Conservation (phyloP, 2,888 invertebrate species). For the Crematogaster levior region DNA sequence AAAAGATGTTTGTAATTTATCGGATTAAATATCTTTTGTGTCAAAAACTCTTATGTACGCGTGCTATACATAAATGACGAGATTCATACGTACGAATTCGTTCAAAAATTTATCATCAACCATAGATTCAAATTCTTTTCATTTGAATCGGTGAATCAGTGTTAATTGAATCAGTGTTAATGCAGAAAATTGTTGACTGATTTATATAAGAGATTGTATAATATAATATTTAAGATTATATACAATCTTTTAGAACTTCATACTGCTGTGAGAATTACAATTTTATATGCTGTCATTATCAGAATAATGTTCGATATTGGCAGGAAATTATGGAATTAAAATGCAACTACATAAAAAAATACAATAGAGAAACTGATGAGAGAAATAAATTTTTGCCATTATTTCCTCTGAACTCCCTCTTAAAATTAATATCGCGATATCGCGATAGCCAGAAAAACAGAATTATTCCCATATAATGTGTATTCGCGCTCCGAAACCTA, state of each 20-base stretch:
- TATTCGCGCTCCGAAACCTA: background rate
- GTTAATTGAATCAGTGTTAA: background rate
- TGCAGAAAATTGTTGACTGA: background rate
- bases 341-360: background rate
- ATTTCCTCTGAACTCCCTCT: background rate
- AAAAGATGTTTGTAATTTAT: constrained; percentile 71
- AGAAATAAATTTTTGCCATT: background rate
- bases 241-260: background rate
- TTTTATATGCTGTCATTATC: background rate
- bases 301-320: background rate
- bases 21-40: constrained; percentile 71
- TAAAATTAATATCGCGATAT: background rate
- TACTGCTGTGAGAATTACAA: background rate
- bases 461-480: background rate
- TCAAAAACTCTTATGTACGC: constrained; percentile 47
- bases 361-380: background rate
- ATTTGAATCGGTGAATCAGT: no score
- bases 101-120: background rate
- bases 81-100: constrained; percentile 41
- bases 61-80: constrained; percentile 16
- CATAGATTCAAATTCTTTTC: background rate
- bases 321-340: background rate
- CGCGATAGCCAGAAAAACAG: background rate
- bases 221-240: background rate
- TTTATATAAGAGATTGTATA: background rate